phyloP scores from a whole-genome alignment of 2,797 vertebrate species.

The Bryconaethiops microstoma region DNA sequence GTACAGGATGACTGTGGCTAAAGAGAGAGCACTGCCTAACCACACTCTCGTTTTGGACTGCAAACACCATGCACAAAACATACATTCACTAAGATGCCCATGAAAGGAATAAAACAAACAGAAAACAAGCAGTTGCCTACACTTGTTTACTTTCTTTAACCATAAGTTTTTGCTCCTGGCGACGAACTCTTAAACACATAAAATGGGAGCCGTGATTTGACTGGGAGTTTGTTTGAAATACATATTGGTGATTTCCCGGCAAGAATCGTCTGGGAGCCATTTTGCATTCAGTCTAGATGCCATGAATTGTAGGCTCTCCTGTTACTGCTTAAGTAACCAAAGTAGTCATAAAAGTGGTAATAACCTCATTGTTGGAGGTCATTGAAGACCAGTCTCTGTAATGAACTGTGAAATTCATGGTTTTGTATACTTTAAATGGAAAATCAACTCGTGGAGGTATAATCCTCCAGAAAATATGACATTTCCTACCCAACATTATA shows the following conservation, averaged over 20 bases:
- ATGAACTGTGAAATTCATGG: constrained; percentile 1
- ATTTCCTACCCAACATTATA: background rate
- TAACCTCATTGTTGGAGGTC: constrained; percentile 54
- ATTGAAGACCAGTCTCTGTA: constrained; percentile 16
- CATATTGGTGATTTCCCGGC: constrained; percentile 54
- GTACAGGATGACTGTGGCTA: constrained; percentile 67
- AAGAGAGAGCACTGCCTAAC: constrained; percentile 67
- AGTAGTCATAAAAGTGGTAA: constrained; percentile 53
- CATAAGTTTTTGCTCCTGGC: constrained; percentile 65
- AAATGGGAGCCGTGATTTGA: constrained; percentile 63
- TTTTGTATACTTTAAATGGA: constrained; percentile 1
- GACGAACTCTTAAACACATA: constrained; percentile 65
- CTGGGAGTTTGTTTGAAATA: constrained; percentile 58
- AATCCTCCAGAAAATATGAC: background rate
- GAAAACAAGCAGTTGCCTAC: constrained; percentile 66
- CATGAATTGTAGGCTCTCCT: constrained; percentile 16
- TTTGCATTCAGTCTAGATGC: constrained; percentile 33
- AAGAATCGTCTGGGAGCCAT: constrained; percentile 57
- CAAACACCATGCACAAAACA: constrained; percentile 77
- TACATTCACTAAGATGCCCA: constrained; percentile 71
- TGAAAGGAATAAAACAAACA: constrained; percentile 73
- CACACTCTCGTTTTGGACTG: constrained; percentile 70
- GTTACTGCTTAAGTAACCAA: constrained; percentile 17
- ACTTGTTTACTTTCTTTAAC: constrained; percentile 73
- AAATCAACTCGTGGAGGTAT: background rate